Percentiles rank a stretch among this genome's conserved stretches.
Evolutionary conservation across 1,140 invertebrate genomes (phyloP).

Genomic region (Agrilus planipennis): DNA sequence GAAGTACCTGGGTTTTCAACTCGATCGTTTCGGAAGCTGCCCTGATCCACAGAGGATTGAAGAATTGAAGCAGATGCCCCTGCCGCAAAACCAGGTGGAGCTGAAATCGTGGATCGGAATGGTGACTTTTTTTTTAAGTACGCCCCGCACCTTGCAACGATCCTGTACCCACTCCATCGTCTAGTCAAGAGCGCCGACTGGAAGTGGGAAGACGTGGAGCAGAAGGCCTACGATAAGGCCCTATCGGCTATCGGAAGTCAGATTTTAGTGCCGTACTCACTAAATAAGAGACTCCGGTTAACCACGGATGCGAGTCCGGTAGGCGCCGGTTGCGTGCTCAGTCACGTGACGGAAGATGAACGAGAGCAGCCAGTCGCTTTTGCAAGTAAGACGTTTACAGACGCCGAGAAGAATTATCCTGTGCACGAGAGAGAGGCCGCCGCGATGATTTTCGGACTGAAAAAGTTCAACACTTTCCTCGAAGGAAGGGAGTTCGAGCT

Average conservation of each 20-base stretch:
- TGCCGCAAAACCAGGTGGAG: slow-evolving; percentile 10
- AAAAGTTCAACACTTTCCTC: slow-evolving; percentile 1
- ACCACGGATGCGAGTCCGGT: slow-evolving; percentile 29
- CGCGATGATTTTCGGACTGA: background rate
- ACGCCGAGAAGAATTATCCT: background rate
- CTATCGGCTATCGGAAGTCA: slow-evolving; percentile 24
- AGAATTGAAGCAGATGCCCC: background rate
- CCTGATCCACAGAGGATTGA: background rate
- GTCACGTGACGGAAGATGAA: slow-evolving; percentile 8
- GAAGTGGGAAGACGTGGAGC: slow-evolving; percentile 13
- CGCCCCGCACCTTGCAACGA: background rate
- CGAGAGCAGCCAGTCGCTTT: slow-evolving; percentile 7
- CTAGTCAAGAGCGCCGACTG: background rate
- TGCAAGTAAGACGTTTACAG: background rate
- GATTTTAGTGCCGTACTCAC: slow-evolving; percentile 28
- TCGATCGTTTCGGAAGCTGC: background rate
- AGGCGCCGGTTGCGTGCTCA: slow-evolving; percentile 10
- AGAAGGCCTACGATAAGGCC: slow-evolving; percentile 22
- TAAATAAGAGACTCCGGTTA: slow-evolving; percentile 1
- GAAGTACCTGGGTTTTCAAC: background rate
- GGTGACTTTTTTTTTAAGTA: slow-evolving; percentile 6
- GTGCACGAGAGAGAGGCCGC: background rate
- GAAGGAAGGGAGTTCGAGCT: background rate
- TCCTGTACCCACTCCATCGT: background rate
- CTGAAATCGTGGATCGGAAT: slow-evolving; percentile 28